These are phyloP conservation scores for Macrostomum lignano DNA, from an alignment of 1,140 invertebrate species.

Conservation along the genomic window DNA sequence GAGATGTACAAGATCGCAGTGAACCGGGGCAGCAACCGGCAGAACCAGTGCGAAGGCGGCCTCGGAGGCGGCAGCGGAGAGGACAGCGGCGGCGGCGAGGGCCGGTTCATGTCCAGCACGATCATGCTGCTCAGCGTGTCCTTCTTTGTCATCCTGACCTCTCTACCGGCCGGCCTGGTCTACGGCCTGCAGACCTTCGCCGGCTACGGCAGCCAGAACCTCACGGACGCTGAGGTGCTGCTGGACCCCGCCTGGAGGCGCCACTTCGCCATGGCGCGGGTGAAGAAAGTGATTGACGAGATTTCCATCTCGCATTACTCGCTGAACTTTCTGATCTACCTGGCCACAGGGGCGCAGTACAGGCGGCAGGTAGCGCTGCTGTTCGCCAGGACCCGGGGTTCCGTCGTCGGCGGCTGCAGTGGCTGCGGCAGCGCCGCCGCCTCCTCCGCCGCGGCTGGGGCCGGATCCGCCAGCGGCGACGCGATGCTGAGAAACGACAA, in stretches of 20 bases:
- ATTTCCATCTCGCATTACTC: constrained; percentile 23
- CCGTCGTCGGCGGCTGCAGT: too few species aligned
- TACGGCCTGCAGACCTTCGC: constrained; percentile 12
- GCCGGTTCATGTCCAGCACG: constrained; percentile 15
- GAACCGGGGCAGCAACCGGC: neutral
- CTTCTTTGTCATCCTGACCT: constrained; percentile 23
- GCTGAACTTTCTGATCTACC: constrained; percentile 22
- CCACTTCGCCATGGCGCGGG: constrained; percentile 10
- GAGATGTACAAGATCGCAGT: constrained; percentile 14
- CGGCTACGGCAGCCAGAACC: constrained; percentile 6
- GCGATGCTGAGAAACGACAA: too few species aligned
- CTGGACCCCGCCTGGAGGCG: neutral
- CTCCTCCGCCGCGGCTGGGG: too few species aligned
- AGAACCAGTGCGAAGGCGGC: neutral
- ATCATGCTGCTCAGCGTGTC: constrained; percentile 21
- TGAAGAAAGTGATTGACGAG: constrained; percentile 15
- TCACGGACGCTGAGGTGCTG: neutral
- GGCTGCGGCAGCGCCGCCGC: too few species aligned
- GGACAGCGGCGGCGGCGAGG: neutral
- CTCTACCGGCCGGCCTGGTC: constrained; percentile 17
- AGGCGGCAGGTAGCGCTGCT: too few species aligned
- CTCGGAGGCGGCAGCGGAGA: neutral
- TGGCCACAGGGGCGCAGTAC: constrained; percentile 20
- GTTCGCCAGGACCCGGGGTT: too few species aligned
- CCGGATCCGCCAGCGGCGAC: too few species aligned